A percentile compares a stretch with the other conserved stretches of the same genome.
Evolutionary conservation across 2,888 invertebrate species (phyloP).

Genomic region (Gymnocheta viridis): DNA sequence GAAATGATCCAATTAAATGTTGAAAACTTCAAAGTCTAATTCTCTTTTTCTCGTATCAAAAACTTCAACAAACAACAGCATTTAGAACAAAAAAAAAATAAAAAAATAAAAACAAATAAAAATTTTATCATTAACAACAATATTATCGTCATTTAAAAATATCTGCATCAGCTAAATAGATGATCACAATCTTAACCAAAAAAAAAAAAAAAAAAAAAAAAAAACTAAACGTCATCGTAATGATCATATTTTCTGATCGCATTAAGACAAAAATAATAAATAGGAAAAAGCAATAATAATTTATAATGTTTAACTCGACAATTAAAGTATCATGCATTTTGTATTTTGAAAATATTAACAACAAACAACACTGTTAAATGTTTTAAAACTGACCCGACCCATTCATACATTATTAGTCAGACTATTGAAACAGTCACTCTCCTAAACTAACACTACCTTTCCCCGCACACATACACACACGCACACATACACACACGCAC

Average conservation of each 20-base stretch:
- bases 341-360: slow-evolving; percentile 20
- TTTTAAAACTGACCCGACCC: slow-evolving; percentile 30
- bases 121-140: no score
- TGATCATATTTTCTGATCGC: slow-evolving; percentile 30
- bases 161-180: slow-evolving; percentile 12
- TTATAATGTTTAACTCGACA: slow-evolving; percentile 40
- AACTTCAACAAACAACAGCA: no score
- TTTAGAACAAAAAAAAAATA: no score
- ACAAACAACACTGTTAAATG: slow-evolving; percentile 24
- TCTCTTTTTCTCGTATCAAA: no score
- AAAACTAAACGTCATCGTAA: slow-evolving; percentile 25
- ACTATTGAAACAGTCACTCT: slow-evolving; percentile 15
- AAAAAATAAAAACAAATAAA: no score
- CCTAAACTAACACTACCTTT: neutral
- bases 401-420: neutral
- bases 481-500: neutral
- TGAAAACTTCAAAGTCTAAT: no score
- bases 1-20: no score
- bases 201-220: slow-evolving; percentile 21
- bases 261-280: slow-evolving; percentile 9
- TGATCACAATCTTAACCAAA: slow-evolving; percentile 24
- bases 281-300: slow-evolving; percentile 28
- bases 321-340: slow-evolving; percentile 35
- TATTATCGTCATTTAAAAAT: slow-evolving; percentile 30
- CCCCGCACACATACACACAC: neutral